These are phyloP conservation scores for Echinometra lucunter DNA, from an alignment of 53 echinoderm and acorn worm species.

Conservation along the genomic window DNA sequence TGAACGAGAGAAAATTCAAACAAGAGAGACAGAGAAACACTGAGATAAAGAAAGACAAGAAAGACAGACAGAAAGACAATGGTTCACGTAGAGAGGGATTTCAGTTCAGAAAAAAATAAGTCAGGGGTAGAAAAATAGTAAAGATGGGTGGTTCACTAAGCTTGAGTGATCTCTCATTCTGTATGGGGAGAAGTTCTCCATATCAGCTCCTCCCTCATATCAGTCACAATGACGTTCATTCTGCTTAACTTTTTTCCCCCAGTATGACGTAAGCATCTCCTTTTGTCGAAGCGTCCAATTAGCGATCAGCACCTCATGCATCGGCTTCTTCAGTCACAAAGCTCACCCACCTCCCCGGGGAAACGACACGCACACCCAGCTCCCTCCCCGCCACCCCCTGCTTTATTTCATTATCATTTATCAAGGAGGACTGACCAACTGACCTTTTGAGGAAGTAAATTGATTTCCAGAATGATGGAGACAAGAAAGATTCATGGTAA, in stretches of 20 bases:
- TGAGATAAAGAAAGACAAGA: too few relatives aligned
- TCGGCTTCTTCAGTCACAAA: not conserved
- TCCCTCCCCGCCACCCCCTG: not conserved
- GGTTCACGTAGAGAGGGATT: too few relatives aligned
- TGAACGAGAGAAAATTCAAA: not conserved
- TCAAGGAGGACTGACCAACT: not conserved
- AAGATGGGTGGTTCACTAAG: not conserved
- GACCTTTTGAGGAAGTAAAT: constrained; percentile 36
- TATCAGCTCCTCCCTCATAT: not conserved
- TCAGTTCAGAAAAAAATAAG: too few relatives aligned
- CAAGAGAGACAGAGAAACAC: not conserved
- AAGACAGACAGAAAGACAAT: too few relatives aligned
- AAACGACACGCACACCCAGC: not conserved
- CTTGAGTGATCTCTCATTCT: not conserved
- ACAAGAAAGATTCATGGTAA: constrained; percentile 20
- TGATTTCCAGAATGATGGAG: constrained; percentile 35
- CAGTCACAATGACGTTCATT: not conserved
- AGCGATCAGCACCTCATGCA: not conserved
- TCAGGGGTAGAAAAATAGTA: too few relatives aligned
- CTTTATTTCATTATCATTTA: not conserved
- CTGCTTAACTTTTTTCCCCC: not conserved
- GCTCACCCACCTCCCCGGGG: not conserved
- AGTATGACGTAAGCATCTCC: constrained; percentile 33
- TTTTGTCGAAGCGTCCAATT: not conserved
- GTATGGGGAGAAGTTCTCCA: not conserved